Base-by-base conservation (phyloP, 2,113 vertebrate species). In the Tetrao urogallus region DNA sequence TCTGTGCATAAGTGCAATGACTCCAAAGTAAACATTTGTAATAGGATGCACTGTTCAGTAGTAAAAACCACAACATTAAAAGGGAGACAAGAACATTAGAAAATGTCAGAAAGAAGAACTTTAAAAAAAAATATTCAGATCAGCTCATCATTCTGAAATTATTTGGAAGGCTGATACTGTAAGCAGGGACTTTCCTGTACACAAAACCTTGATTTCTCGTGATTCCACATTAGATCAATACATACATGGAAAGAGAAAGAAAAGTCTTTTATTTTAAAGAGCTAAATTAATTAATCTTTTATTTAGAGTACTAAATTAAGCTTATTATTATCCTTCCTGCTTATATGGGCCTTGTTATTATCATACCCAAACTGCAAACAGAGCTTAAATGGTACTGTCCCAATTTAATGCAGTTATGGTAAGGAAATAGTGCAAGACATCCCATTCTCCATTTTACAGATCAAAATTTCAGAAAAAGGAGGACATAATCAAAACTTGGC, bases 11-110 rank as follows among this genome's bases (percentile, higher is more conserved):
- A 81, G 15, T 69, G 11, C 60, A n/a, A 22, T 11, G 14, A 30
- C 16, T 47, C 2, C 6, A 11, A 6, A 1, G 1, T 13, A 43
- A 30, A 38, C 2, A 0, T 22, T 42, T 12, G 36, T 45, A n/a
- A 82, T 85, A 18, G 6, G 7, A 25, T 22, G 36, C 1, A 24
- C 1, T 2, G n/a, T 6, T 5, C 3, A 2, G 25, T 0, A 45
- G 10, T 18, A 18, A 32, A 57, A 48, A 85, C 48, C 73, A 61
- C 8, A 4, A 6, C n/a, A 27, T 4, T 57, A 4, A 54, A 58
- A 63, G 10, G 18, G 13, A 89, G 6, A 69, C 1, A 50, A 79
- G 1, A 3, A 7, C 15, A 45, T 52, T 61, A 20, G 24, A 40
- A 83, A 69, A 69, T 3, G 3, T 12, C 32, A 63, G 58, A 88